phyloP scores from a whole-genome alignment of 2,797 vertebrate species.

The Cynodonichthys magdalenae region DNA sequence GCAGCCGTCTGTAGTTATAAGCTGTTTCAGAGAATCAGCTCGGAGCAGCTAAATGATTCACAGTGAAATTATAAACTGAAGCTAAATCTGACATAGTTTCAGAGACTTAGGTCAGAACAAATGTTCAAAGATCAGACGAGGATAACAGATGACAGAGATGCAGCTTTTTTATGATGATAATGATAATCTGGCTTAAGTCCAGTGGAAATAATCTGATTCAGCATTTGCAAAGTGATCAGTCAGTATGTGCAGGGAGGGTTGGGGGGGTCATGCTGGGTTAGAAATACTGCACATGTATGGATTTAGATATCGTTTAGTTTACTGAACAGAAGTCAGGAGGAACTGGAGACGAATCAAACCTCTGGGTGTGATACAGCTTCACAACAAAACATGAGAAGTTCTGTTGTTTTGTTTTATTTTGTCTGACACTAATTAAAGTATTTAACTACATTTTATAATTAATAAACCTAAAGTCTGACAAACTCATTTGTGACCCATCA shows the following conservation, averaged over 20 bases:
- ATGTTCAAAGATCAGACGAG: slow-evolving; percentile 2
- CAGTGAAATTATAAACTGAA: slow-evolving; percentile 4
- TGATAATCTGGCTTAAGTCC: slow-evolving; percentile 9
- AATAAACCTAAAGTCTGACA: too few relatives aligned
- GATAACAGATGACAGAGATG: slow-evolving; percentile 14
- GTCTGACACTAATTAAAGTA: too few relatives aligned
- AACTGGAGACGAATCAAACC: background rate
- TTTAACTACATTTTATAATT: too few relatives aligned
- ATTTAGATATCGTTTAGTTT: slow-evolving; percentile 21
- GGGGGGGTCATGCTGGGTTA: background rate
- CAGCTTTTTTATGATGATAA: slow-evolving; percentile 16
- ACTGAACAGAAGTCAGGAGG: slow-evolving; percentile 24
- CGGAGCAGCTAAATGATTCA: slow-evolving; percentile 1
- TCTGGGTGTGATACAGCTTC: background rate
- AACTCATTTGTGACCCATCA: too few relatives aligned
- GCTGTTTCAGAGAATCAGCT: slow-evolving; percentile 9
- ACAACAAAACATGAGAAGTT: too few relatives aligned
- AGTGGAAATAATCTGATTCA: slow-evolving; percentile 18
- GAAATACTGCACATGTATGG: background rate
- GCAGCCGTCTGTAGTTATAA: slow-evolving; percentile 7
- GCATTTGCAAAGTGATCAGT: slow-evolving; percentile 2
- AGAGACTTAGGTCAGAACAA: background rate
- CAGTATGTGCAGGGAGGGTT: slow-evolving; percentile 10
- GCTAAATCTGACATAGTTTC: background rate
- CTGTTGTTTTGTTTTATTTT: too few relatives aligned